These are phyloP conservation scores for Condylostylus longicornis DNA, from an alignment of 1,140 invertebrate genomes.

Conservation along the genomic window DNA sequence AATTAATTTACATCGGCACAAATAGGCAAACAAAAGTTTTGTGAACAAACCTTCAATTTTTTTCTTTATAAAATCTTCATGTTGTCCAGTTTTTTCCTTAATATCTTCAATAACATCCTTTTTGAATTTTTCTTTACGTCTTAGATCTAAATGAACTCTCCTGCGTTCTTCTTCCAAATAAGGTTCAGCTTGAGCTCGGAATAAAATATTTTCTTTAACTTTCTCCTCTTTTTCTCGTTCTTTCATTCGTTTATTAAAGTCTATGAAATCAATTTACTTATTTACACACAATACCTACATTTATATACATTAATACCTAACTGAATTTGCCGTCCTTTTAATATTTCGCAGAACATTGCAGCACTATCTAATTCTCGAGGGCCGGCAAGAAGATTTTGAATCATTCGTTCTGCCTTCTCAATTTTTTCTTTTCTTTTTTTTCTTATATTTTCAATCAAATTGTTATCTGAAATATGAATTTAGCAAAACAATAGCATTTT, in stretches of 20 bases:
- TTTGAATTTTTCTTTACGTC: neutral
- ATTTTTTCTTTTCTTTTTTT: no score
- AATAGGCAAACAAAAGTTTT: no score
- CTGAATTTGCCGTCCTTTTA: neutral
- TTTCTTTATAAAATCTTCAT: no score
- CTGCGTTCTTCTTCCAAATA: neutral
- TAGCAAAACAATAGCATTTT: no score
- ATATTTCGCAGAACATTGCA: neutral
- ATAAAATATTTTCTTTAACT: no score
- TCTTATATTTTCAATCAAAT: no score
- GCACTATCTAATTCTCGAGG: constrained; percentile 1
- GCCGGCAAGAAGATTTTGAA: neutral
- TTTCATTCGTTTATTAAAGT: neutral
- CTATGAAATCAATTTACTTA: no score
- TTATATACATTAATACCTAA: neutral
- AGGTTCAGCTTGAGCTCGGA: neutral
- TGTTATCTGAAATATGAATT: no score
- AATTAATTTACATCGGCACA: no score
- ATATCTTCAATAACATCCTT: neutral
- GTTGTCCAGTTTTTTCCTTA: neutral
- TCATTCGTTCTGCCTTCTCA: neutral
- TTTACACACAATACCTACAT: no score
- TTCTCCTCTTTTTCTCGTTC: neutral
- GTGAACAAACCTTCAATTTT: no score
- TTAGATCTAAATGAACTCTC: neutral